Evolutionary conservation across 2,888 invertebrate genomes (phyloP).

Genomic region (Drosophila infuscata): DNA sequence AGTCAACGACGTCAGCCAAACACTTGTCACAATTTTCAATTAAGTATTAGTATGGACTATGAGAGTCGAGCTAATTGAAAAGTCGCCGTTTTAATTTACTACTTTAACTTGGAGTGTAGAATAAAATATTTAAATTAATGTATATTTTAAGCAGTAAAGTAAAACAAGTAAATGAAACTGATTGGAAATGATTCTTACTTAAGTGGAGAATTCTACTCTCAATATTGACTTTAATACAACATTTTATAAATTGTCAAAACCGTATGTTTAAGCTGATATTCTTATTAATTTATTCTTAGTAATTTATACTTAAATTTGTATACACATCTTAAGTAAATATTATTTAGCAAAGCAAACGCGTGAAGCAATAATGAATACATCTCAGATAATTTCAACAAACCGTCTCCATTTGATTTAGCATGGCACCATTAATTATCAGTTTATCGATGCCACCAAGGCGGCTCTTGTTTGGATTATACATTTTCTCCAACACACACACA

Average conservation of each 20-base stretch:
- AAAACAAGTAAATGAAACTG: background rate
- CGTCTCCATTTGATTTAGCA: background rate
- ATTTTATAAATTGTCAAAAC: background rate
- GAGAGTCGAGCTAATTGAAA: too few species aligned
- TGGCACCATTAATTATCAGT: background rate
- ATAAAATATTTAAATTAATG: background rate
- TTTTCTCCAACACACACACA: slow-evolving; percentile 4
- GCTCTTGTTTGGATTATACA: slow-evolving; percentile 13
- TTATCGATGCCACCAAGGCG: slow-evolving; percentile 31
- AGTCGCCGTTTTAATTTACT: background rate
- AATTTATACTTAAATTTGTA: background rate
- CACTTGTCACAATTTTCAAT: slow-evolving; percentile 16
- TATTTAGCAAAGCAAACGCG: background rate
- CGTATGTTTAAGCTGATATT: background rate
- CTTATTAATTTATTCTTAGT: background rate
- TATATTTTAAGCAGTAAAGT: background rate
- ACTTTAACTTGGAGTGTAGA: background rate
- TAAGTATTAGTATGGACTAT: background rate
- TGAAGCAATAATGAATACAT: background rate
- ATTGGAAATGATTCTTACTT: background rate
- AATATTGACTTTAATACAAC: too few species aligned
- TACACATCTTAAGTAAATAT: background rate
- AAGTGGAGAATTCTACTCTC: background rate
- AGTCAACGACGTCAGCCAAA: slow-evolving; percentile 8
- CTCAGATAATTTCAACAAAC: background rate